Evolutionary conservation across 2,113 vertebrate genomes (phyloP), one percentile per base, ranked within the genome.

Genomic region (Nettapus auritus): DNA sequence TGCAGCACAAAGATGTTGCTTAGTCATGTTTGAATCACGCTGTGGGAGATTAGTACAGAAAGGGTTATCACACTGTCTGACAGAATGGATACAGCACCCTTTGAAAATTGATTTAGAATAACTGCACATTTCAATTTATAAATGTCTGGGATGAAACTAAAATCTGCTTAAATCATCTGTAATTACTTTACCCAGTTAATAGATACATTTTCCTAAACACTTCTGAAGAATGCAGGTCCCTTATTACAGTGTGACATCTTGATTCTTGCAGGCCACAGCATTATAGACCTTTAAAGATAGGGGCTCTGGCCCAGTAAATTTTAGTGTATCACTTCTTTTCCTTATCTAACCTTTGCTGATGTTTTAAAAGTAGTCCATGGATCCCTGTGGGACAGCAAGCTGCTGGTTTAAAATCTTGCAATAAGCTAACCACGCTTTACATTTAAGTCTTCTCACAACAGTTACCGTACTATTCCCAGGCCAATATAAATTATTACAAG

Each of bases 1-100:
- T 4, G 9, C 25, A 80, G 85, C 63, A 85, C 59, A 52, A 67
- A 38, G 29, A 70, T 62, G 22, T 33, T 95, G 64, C 75, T 97
- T 79, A 82, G 63, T 96, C 95, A 92, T 63, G 67, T 88, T 86
- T 68, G 77, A 90, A 57, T 83, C 87, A 46, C 29, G 4, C 3
- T 1, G 4, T 75, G 50, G 59, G 71, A 86, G 59, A 38, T 82
- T 66, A 34, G 77, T 66, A 13, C 31, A 60, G 82, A 79, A 64
- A 70, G 12, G 76, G 34, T 82, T 89, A 75, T 85, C 60, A 33
- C 38, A 11, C 28, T 25, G n/a, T 36, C 68, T 75, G 71, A 57
- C 74, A 71, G 55, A 23, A 75, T 79, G 36, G 50, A 46, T 79
- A 33, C 26, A 56, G 33, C 17, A 52, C 40, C 22, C 55, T 89